phyloP scores from a whole-genome alignment of 2,113 vertebrate genomes.

The Chaetodon trifascialis region DNA sequence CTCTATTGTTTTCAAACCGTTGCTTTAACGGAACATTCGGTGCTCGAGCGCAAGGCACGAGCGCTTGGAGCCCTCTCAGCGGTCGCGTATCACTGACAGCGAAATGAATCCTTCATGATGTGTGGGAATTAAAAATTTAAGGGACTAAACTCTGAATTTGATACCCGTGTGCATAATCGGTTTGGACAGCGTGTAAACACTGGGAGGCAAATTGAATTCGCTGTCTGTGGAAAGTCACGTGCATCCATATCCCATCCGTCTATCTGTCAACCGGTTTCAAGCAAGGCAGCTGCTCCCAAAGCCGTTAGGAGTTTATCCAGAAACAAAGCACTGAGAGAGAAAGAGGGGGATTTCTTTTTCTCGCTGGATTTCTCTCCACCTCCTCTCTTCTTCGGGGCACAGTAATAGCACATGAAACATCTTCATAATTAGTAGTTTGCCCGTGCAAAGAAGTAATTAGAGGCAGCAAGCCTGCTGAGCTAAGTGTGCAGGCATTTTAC shows the following conservation, averaged over 20 bases:
- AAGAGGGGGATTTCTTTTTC: neutral
- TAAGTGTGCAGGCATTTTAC: constrained; percentile 42
- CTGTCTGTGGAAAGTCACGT: constrained; percentile 51
- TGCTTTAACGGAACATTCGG: constrained; percentile 31
- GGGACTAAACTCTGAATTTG: constrained; percentile 60
- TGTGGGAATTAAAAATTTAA: constrained; percentile 61
- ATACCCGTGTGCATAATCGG: constrained; percentile 47
- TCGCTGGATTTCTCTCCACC: constrained; percentile 21
- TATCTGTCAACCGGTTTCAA: neutral
- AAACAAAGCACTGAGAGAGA: neutral
- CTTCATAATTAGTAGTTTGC: constrained; percentile 62
- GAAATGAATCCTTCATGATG: constrained; percentile 55
- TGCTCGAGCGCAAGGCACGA: constrained; percentile 17
- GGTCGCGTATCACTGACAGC: constrained; percentile 47
- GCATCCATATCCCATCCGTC: constrained; percentile 6
- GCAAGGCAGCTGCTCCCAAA: neutral
- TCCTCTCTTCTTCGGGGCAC: constrained; percentile 18
- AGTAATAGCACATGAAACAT: constrained; percentile 59
- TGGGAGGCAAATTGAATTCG: constrained; percentile 30
- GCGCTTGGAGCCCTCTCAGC: constrained; percentile 23
- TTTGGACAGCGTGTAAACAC: constrained; percentile 68
- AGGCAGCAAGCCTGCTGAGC: constrained; percentile 34
- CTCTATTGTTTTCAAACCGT: constrained; percentile 72
- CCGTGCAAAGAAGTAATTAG: constrained; percentile 56
- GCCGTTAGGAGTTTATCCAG: neutral